Conservation (phyloP, 2,888 invertebrate species). For the Margaritifera margaritifera region DNA sequence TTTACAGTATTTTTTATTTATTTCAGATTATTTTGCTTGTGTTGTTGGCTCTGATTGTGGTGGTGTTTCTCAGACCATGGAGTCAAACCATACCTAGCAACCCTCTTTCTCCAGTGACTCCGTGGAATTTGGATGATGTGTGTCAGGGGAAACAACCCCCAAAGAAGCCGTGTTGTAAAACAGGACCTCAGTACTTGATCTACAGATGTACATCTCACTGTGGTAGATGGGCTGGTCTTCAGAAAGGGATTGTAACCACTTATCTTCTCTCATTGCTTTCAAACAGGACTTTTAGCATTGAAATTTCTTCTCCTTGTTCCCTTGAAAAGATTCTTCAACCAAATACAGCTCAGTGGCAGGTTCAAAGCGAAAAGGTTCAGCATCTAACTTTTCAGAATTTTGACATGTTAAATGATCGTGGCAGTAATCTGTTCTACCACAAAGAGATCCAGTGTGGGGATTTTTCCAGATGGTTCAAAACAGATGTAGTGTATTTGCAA, state of each 20-base stretch:
- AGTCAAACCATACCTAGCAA: too few relatives aligned
- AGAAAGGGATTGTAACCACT: constrained; percentile 16
- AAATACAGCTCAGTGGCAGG: constrained; percentile 16
- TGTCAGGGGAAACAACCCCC: too few relatives aligned
- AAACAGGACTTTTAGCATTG: constrained; percentile 12
- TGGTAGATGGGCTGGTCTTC: constrained; percentile 14
- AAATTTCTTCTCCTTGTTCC: constrained; percentile 12
- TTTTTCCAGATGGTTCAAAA: neutral
- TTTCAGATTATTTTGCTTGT: too few relatives aligned
- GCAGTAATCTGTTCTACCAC: neutral
- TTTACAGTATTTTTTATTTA: too few relatives aligned
- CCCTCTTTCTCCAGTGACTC: too few relatives aligned
- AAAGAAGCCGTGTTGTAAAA: too few relatives aligned
- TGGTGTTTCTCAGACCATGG: too few relatives aligned
- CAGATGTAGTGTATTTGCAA: constrained; percentile 11
- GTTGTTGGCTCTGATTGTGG: too few relatives aligned
- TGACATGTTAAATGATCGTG: constrained; percentile 10
- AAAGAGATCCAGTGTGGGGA: constrained; percentile 1
- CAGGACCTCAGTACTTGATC: constrained; percentile 8
- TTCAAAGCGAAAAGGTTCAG: neutral
- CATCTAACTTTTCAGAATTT: neutral
- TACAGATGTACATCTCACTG: constrained; percentile 15
- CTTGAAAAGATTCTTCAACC: constrained; percentile 14
- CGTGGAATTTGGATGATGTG: too few relatives aligned
- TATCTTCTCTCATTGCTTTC: constrained; percentile 20